Evolutionary conservation across 30 jellyfish, hydroid and myxozoan genomes (phyloP).

Genomic region (Clytia hemisphaerica): DNA sequence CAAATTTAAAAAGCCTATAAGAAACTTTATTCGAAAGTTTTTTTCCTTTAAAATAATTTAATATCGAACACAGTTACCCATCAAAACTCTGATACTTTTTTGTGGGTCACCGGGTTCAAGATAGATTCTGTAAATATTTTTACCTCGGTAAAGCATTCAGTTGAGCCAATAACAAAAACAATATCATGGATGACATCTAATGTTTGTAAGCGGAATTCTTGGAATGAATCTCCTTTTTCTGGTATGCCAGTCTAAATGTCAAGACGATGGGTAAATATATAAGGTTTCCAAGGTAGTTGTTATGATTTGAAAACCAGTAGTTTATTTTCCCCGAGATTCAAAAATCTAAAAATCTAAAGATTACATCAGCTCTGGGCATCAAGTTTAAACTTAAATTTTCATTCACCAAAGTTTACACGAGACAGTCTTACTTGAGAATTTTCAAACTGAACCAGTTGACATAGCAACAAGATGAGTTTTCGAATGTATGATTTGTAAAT

Average conservation of each 20-base stretch:
- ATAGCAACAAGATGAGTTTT: slow-evolving; percentile 34
- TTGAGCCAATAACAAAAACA: slow-evolving; percentile 72
- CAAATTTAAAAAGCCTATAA: too few relatives aligned
- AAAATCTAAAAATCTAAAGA: too few relatives aligned
- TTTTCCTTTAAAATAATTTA: too few relatives aligned
- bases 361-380: neutral
- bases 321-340: neutral
- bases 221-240: slow-evolving; percentile 60
- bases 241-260: slow-evolving; percentile 63
- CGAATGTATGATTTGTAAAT: slow-evolving; percentile 62
- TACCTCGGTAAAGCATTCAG: slow-evolving; percentile 67
- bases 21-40: too few relatives aligned
- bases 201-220: slow-evolving; percentile 69
- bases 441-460: slow-evolving; percentile 56
- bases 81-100: too few relatives aligned
- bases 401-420: neutral
- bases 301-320: neutral
- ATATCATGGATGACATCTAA: slow-evolving; percentile 78
- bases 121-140: neutral
- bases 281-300: too few relatives aligned
- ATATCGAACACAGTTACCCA: too few relatives aligned
- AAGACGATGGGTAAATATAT: neutral
- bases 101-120: too few relatives aligned
- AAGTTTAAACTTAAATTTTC: neutral
- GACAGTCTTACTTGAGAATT: slow-evolving; percentile 43